Evolutionary conservation across 37 sponge, comb jelly and placozoan genomes (phyloP).

Genomic region (Diacarnus erythraeanus): DNA sequence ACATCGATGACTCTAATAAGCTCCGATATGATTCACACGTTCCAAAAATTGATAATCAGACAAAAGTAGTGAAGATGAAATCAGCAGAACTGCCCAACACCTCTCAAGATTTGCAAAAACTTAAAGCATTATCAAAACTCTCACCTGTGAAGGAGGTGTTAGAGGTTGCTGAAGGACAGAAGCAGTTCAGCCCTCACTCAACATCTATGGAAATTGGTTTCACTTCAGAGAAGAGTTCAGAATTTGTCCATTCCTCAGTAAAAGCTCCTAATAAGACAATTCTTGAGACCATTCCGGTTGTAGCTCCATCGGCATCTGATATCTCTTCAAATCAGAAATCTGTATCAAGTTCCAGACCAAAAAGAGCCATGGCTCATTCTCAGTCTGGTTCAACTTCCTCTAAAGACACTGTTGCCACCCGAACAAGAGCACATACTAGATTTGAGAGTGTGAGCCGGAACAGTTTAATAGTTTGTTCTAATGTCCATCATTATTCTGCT

Average conservation of each 20-base stretch:
- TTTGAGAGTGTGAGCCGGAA: slow-evolving; percentile 27
- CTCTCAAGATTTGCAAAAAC: background rate
- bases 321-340: background rate
- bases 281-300: background rate
- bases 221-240: background rate
- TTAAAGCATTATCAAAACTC: background rate
- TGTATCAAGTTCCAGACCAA: background rate
- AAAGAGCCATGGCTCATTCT: background rate
- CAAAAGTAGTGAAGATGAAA: too few species aligned
- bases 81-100: background rate
- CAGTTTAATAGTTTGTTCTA: too few species aligned
- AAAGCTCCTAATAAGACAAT: too few species aligned
- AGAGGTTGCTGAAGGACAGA: background rate
- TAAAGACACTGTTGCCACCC: slow-evolving; percentile 3
- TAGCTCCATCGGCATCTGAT: background rate
- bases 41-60: background rate
- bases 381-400: background rate
- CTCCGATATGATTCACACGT: background rate
- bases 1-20: background rate
- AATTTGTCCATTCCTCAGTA: too few species aligned
- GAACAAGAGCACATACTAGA: slow-evolving; percentile 29
- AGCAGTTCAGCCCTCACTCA: background rate
- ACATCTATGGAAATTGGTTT: background rate
- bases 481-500: too few species aligned
- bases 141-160: background rate